Evolutionary conservation across 2,797 vertebrate species (phyloP), one percentile per base, ranked within the genome.

Genomic region (Prionace glauca): DNA sequence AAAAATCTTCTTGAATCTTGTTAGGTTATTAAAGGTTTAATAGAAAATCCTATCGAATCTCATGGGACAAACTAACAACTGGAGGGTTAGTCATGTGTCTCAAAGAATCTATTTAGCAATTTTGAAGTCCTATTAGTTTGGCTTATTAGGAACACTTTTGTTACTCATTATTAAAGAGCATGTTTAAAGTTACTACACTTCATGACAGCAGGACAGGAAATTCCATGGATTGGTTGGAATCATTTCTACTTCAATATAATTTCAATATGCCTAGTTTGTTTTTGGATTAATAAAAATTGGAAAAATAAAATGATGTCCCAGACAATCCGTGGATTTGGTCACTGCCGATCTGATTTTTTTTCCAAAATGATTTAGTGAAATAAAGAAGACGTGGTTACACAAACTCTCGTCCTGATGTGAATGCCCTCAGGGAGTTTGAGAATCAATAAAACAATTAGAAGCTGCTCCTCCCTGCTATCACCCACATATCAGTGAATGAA

Each of bases 401-500:
- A 96, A 87, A 79, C 88, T 93, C 72, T 88, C 79, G 56, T 22
- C 88, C 74, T 62, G 74, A 65, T 92, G 94, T 77, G 65, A 96
- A 96, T 77, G 77, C 77, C 95, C 60, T 74, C 92, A 96, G 84
- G 77, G 95, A 94, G 65, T 65, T 74, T 90, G 81, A 56, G 94
- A 96, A 96, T 95, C 95, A 79, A 95, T 95, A 81, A 79, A 96
- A 96, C 90, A 96, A 96, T 60, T 93, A 96, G 87, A 67, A 12
- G 93, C 96, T 95, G 96, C 94, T 96, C 96, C 95, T 84, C 95
- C 96, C 95, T 0, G 0, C n/a, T 71, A 96, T 95, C 90, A 96
- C 45, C 72, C 24, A 41, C 96, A 94, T 96, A 96, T 94, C 95
- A 96, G 96, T 92, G 95, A 95, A 96, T 72, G 95, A 96, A 96